phyloP scores from a whole-genome alignment of 2,113 vertebrate genomes.

The Corythaeola cristata region DNA sequence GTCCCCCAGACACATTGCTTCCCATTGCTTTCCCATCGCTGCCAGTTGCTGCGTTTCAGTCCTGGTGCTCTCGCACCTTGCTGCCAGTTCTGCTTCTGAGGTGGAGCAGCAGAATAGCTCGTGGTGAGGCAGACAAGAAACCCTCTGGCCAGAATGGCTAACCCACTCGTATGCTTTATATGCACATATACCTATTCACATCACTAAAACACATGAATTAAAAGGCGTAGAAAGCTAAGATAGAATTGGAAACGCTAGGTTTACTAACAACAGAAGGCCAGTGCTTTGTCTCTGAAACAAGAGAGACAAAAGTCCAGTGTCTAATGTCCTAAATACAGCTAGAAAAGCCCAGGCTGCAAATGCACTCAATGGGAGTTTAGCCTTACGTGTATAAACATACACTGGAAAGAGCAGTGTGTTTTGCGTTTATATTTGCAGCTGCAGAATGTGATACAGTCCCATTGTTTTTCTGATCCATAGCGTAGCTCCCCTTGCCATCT shows the following conservation, averaged over 20 bases:
- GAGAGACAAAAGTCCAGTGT: constrained; percentile 48
- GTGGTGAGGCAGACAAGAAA: background rate
- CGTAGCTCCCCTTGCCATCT: background rate
- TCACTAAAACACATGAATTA: background rate
- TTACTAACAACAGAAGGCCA: constrained; percentile 8
- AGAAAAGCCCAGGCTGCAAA: constrained; percentile 56
- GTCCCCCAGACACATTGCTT: background rate
- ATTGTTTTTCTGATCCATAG: constrained; percentile 43
- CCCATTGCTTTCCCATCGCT: background rate
- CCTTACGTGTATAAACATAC: constrained; percentile 8
- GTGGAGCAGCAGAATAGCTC: background rate
- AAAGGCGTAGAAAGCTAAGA: constrained; percentile 18
- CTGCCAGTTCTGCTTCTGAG: background rate
- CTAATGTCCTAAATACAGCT: constrained; percentile 21
- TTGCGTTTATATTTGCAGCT: background rate
- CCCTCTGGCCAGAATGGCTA: background rate
- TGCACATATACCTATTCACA: background rate
- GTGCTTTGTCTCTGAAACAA: constrained; percentile 53
- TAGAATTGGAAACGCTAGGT: background rate
- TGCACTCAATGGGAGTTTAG: constrained; percentile 46
- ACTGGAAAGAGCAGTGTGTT: background rate
- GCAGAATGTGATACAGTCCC: constrained; percentile 27
- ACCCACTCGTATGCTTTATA: background rate
- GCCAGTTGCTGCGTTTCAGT: background rate
- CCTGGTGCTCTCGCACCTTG: accelerated